A percentile compares a stretch with the other conserved stretches of the same genome.
phyloP scores from a whole-genome alignment of 1,140 invertebrate species.

The Orius insidiosus region DNA sequence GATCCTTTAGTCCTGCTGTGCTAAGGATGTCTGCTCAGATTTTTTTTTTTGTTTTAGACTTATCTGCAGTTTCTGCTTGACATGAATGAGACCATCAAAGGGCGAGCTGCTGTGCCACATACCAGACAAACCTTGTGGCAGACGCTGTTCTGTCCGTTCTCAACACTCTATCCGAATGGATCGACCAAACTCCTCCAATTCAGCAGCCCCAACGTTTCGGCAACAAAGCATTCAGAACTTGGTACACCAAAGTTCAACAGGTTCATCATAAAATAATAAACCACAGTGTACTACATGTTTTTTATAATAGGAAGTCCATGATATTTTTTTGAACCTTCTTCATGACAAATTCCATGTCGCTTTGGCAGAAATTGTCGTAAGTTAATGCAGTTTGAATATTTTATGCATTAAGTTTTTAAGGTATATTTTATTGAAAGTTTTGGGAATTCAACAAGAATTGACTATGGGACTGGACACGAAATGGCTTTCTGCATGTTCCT shows the following conservation, averaged over 20 bases:
- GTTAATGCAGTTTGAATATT: too few relatives aligned
- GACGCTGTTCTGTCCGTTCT: constrained; percentile 48
- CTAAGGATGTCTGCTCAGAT: too few relatives aligned
- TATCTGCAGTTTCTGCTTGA: constrained; percentile 72
- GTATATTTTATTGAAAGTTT: constrained; percentile 82
- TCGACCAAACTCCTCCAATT: constrained; percentile 74
- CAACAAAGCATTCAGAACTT: constrained; percentile 80
- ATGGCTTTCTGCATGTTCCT: constrained; percentile 92
- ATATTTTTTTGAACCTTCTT: constrained; percentile 13
- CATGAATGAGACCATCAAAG: constrained; percentile 69
- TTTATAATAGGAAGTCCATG: constrained; percentile 37
- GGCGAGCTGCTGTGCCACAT: constrained; percentile 49
- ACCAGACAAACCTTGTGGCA: constrained; percentile 41
- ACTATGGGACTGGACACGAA: constrained; percentile 99
- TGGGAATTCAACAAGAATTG: constrained; percentile 92
- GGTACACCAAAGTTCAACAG: constrained; percentile 61
- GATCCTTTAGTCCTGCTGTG: too few relatives aligned
- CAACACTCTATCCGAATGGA: constrained; percentile 51
- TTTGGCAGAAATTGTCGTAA: too few relatives aligned
- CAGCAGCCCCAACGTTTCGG: constrained; percentile 93
- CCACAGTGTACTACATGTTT: too few relatives aligned
- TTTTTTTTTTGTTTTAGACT: constrained; percentile 36
- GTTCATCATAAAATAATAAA: too few relatives aligned
- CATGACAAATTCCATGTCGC: constrained; percentile 32
- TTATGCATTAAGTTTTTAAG: too few relatives aligned